Evolutionary conservation across 2,888 invertebrate genomes (phyloP).

Genomic region (Amphipyra berbera): DNA sequence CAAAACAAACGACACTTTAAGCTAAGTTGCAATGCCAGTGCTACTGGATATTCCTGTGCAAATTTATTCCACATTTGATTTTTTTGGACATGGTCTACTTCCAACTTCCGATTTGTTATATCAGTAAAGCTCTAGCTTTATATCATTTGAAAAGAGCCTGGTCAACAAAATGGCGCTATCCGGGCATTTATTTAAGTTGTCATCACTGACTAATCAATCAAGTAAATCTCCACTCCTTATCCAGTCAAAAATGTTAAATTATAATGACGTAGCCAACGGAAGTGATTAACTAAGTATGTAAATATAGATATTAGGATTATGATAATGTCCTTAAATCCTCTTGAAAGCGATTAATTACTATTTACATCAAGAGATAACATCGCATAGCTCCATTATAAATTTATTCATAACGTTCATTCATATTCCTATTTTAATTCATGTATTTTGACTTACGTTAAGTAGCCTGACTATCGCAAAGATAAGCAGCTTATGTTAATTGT

Average conservation of each 20-base stretch:
- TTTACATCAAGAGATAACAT: no score
- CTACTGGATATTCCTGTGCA: no score
- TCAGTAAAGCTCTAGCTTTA: no score
- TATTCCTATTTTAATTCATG: not conserved
- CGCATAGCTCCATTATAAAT: not conserved
- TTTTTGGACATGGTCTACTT: no score
- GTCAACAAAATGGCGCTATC: no score
- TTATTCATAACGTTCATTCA: not conserved
- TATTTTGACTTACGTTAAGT: not conserved
- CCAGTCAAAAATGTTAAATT: not conserved
- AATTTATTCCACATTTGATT: no score
- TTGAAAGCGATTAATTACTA: not conserved
- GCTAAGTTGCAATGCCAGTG: no score
- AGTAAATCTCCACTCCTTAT: not conserved
- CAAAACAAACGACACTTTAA: no score
- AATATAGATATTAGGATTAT: conserved; percentile 18
- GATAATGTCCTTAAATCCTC: conserved; percentile 21
- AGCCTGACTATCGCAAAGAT: not conserved
- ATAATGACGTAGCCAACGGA: not conserved
- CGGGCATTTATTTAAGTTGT: no score
- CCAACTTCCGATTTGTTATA: no score
- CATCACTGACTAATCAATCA: not conserved
- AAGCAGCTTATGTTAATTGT: conserved; percentile 5
- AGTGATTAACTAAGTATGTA: not conserved
- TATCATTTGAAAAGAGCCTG: no score